Conservation (phyloP, 2,888 invertebrate genomes). For the Nudaria mundana region DNA sequence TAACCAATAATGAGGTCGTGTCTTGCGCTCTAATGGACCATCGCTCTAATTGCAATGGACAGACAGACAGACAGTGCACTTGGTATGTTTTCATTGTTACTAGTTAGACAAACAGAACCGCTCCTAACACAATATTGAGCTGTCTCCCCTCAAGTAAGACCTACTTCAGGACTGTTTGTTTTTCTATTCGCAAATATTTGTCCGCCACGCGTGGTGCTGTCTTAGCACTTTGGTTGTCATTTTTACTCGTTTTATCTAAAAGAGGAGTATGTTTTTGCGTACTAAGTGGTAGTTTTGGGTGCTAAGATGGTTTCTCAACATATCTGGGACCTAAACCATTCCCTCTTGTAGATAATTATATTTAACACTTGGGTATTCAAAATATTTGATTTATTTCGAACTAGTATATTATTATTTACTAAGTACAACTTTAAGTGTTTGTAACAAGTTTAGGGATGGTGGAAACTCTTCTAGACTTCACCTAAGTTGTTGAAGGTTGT, state of each 20-base stretch:
- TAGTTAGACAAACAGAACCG: slow-evolving; percentile 24
- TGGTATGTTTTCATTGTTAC: slow-evolving; percentile 20
- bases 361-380: no score
- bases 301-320: no score
- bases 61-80: slow-evolving; percentile 11
- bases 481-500: not conserved
- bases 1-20: not conserved
- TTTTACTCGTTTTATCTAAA: no score
- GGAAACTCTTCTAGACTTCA: not conserved
- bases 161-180: not conserved
- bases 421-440: not conserved
- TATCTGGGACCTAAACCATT: no score
- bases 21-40: slow-evolving; percentile 23
- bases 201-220: not conserved
- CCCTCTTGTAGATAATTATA: no score
- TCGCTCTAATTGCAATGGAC: slow-evolving; percentile 33
- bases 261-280: no score
- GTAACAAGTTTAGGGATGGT: not conserved
- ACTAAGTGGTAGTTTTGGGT: not conserved
- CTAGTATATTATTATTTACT: not conserved
- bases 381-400: no score
- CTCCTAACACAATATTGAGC: slow-evolving; percentile 24
- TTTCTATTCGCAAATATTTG: slow-evolving; percentile 1
- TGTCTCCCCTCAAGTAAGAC: slow-evolving; percentile 8
- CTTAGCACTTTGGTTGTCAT: no score